Evolutionary conservation across 2,888 invertebrate species (phyloP), one percentile per base, ranked within the genome.

Genomic region (Heteromurus nitidus): DNA sequence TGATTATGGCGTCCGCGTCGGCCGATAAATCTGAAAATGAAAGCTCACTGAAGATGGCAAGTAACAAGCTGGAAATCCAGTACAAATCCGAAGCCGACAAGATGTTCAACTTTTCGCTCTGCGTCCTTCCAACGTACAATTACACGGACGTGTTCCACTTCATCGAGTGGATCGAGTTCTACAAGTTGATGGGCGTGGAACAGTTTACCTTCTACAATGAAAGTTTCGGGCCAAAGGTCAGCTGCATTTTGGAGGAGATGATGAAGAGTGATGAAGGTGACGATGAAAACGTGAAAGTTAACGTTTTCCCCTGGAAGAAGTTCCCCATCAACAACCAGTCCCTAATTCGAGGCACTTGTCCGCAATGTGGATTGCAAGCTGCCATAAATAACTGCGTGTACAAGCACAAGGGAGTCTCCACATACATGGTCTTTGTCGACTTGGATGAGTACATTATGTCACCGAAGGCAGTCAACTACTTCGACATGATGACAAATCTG

Each of bases 151-250:
- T 73, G 18, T 26, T 80, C 3, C 65, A 65, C 20, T 73, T 80
- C 18, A 1, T 73, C 16, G 80, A 80, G 42, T 80, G 80, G 80
- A 28, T 80, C 1, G 80, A 80, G 22, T 80, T 68, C 42, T 53
- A 80, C 30, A 69, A 55, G 22, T 18, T 80, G 28, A 80, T 80
- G 80, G 80, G 80, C 1, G 80, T 80, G 0, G 53, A 62, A 7
- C 69, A 74, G n/a, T 62, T 80, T 30, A 80, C 69, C 3, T 68
- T 80, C 7, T 73, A 73, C 47, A 80, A 80, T 31, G 20, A 22
- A 1, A 73, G 72, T 5, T 31, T 80, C 3, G 80, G 80, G 13
- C 53, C 65, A 13, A 13, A 28, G 11, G 44, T 31, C 0, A 55
- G 44, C 7, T 80, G 80, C 18, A 7, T 73, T 1, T 65, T 80